Evolutionary conservation across 2,888 invertebrate species (phyloP), one percentile per base, ranked within the genome.

Genomic region (Cheilosia urbana): DNA sequence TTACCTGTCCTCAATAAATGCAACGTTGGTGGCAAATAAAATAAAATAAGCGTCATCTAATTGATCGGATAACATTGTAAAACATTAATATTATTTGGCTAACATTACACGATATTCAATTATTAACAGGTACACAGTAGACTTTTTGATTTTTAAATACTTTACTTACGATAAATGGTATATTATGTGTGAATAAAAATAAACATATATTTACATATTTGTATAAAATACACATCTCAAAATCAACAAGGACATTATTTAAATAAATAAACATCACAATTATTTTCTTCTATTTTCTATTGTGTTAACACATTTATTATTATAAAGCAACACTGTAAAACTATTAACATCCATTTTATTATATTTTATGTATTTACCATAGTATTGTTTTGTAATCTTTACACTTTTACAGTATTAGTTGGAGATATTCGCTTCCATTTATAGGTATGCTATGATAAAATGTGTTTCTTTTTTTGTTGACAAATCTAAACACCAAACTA

Each of bases 51-150:
- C 37, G 5, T 9, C 15, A 49, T 47, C 24, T 73, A 24, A 40
- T 62, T 19, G 21, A 21, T 62, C 9, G 4, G 13, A 62, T 62
- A 53, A 37, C 24, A 47, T 57, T 63, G 37, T 34, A 45, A 55
- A 17, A 30, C 2, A 55, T 34, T 5, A 9, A 53, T n/a, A 51
- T 80, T 68, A 19, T 60, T 37, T 60, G 24, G 58, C 45, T 73
- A 55, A 62, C 27, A 62, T 49, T 80, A 73, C 66, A 80, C 62
- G 21, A 73, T 73, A 73, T 68, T 80, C 80, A 73, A 68, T 68
- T 80, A 60, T 66, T 60, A 80, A 80, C 80, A 80, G 80, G 80
- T 80, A 80, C 80, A 80, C 80, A 62, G 80, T 80, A 80, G 80
- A 80, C 60, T 73, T 80, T 73, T 80, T 21, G n/a, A 17, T 30